Evolutionary conservation across 2,797 vertebrate genomes (phyloP).

Genomic region (Lepus townsendii): DNA sequence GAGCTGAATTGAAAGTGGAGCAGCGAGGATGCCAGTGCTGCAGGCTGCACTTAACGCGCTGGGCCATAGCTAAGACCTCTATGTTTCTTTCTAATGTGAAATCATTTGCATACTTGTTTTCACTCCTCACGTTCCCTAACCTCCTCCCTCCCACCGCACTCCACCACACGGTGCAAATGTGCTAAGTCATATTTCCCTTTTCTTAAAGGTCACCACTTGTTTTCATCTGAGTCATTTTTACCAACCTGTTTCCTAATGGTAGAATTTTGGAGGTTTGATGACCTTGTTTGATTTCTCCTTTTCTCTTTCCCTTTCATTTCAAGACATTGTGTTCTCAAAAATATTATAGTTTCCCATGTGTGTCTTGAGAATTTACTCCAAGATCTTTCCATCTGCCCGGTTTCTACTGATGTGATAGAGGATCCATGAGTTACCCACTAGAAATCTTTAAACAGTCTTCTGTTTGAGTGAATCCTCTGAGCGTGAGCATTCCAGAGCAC

Average conservation of each 20-base stretch:
- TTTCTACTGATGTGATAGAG: neutral
- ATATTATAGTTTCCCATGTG: neutral
- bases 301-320: neutral
- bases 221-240: neutral
- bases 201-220: neutral
- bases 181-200: neutral
- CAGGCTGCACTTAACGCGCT: too few species aligned
- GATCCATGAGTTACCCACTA: neutral
- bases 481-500: neutral
- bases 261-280: neutral
- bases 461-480: neutral
- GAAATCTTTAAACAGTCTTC: neutral
- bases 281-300: neutral
- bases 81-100: neutral
- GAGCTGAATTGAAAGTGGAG: too few species aligned
- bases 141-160: too few species aligned
- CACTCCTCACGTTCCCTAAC: neutral
- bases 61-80: too few species aligned
- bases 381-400: too few species aligned
- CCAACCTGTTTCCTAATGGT: neutral
- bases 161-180: neutral
- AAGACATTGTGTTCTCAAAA: neutral
- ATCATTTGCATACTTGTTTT: neutral
- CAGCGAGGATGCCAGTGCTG: too few species aligned
- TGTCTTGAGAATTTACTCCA: neutral